Base-by-base conservation (phyloP, 2,888 invertebrate species). In the Anticlea derivata region DNA sequence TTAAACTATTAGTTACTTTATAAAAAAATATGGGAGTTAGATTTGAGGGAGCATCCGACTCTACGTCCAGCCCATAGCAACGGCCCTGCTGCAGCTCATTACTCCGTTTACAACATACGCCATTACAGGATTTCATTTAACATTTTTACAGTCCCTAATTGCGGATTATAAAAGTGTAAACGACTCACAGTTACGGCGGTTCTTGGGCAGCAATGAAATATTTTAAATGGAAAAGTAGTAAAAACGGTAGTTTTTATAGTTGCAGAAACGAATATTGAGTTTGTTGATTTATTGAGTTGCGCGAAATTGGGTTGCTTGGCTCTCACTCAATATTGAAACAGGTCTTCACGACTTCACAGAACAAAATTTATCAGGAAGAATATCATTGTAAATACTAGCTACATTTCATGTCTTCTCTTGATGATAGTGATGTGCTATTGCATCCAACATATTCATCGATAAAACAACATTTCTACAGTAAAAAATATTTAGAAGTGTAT, bases 131-230 rank as follows among this genome's bases (percentile, higher is more conserved):
- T 80, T 78, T 79, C 82, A 79, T 82, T 83, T 81, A 83, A 78
- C 83, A 81, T 83, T 89, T 90, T 91, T 90, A 91, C 89, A 88
- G 75, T 86, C 86, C 74, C 67, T 90, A 90, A 91, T 91, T 89
- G 84, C 73, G 80, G 78, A 83, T 85, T 88, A 84, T 88, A 88
- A 86, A 86, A 77, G 65, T 70, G 74, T 75, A 80, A 82, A 82
- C 70, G 68, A 64, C 60, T 64, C 58, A 49, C 50, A 59, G 72
- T 74, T 74, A 77, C 70, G 68, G 74, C 65, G 45, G 66, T 52
- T 47, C 50, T 52, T 43, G 39, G 48, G 43, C 49, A 45, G 60
- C 64, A 68, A 60, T 61, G 51, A 70, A 72, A 69, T 68, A 68
- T 69, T 66, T 61, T 69, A 68, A 63, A 62, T 55, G 60, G 61